Evolutionary conservation across 2,113 vertebrate species (phyloP).

Genomic region (Platichthys flesus): DNA sequence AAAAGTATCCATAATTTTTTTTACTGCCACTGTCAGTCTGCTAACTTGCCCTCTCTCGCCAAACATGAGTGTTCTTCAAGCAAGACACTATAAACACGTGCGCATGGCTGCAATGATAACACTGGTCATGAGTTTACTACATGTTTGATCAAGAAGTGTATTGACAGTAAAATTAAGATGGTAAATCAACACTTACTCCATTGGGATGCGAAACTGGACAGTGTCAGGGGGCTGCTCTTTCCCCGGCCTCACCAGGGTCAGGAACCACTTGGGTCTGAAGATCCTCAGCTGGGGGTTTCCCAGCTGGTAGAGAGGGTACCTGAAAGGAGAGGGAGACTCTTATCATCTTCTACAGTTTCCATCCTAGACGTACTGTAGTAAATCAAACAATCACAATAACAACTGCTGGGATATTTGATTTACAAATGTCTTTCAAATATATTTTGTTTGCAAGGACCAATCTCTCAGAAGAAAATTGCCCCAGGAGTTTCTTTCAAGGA

Average conservation of each 20-base stretch:
- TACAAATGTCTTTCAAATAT: too few species aligned
- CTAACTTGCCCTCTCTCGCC: too few species aligned
- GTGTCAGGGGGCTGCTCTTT: slow-evolving; percentile 89
- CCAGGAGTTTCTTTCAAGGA: too few species aligned
- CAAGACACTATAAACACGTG: too few species aligned
- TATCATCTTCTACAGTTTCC: neutral
- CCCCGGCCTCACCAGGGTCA: slow-evolving; percentile 91
- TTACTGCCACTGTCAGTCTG: too few species aligned
- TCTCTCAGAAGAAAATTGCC: too few species aligned
- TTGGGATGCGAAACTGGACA: slow-evolving; percentile 93
- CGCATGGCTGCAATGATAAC: neutral
- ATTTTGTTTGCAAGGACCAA: too few species aligned
- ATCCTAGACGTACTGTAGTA: neutral
- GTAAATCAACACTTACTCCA: slow-evolving; percentile 88
- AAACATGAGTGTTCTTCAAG: too few species aligned
- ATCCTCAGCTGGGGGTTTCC: slow-evolving; percentile 94
- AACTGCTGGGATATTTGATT: neutral
- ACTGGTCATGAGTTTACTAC: neutral
- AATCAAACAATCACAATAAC: neutral
- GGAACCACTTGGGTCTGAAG: slow-evolving; percentile 92
- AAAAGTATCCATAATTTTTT: too few species aligned
- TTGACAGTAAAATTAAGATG: neutral
- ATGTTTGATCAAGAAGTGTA: neutral
- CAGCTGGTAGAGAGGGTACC: slow-evolving; percentile 91
- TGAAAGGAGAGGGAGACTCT: slow-evolving; percentile 57